Percentiles rank a stretch among this genome's conserved stretches.
Evolutionary conservation across 2,797 vertebrate genomes (phyloP).

Genomic region (Momotus momota): DNA sequence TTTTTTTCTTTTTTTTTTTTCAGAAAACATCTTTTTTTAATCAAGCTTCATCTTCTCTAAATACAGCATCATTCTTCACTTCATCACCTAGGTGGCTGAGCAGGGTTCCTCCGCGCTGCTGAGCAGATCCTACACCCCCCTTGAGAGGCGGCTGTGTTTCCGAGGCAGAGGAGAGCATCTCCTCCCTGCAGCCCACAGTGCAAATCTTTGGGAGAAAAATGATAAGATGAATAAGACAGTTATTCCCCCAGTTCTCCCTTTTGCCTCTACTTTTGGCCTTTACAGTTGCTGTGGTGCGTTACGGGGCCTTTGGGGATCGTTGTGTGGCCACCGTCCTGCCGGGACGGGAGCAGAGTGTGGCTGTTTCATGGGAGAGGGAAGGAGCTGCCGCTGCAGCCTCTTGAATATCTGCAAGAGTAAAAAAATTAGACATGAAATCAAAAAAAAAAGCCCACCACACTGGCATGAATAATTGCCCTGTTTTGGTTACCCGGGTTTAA

Average conservation of each 20-base stretch:
- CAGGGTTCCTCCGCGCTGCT: background rate
- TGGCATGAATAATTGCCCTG: background rate
- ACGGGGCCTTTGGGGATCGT: background rate
- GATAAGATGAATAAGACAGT: background rate
- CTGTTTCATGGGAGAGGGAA: background rate
- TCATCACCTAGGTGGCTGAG: background rate
- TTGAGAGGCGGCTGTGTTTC: background rate
- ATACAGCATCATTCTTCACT: background rate
- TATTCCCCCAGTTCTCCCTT: background rate
- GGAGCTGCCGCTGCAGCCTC: background rate
- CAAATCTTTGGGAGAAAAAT: background rate
- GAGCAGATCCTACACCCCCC: background rate
- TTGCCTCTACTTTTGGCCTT: background rate
- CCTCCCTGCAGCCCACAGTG: background rate
- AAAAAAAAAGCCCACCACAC: background rate
- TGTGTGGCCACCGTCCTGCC: accelerated
- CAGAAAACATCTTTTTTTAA: background rate
- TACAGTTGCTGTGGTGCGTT: background rate
- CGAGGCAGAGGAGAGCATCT: background rate
- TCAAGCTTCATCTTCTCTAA: background rate
- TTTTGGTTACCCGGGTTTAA: constrained; percentile 42
- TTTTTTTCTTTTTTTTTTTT: background rate
- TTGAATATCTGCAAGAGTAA: constrained; percentile 1
- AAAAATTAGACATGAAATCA: constrained; percentile 4
- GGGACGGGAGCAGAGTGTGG: background rate